These are phyloP conservation scores for Xyliphius kryptos DNA, from an alignment of 2,113 vertebrate genomes.

Conservation along the genomic window DNA sequence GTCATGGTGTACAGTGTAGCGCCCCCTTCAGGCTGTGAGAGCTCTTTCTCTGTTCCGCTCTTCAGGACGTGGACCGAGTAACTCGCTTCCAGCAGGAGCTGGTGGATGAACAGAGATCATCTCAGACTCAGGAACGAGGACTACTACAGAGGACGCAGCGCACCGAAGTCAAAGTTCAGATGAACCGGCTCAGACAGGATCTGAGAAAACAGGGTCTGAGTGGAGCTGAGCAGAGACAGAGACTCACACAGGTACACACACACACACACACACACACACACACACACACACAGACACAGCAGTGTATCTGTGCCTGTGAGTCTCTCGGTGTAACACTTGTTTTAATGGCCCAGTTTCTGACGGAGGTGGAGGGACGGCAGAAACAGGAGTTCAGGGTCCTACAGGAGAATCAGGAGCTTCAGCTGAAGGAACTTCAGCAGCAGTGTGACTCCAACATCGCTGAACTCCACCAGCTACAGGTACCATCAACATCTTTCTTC, in stretches of 20 bases:
- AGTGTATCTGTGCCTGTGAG: no score
- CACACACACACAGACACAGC: no score
- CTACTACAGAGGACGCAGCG: slow-evolving; percentile 56
- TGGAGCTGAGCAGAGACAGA: slow-evolving; percentile 52
- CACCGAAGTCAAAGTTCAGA: slow-evolving; percentile 42
- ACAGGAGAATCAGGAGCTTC: slow-evolving; percentile 48
- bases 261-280: no score
- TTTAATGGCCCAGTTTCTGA: slow-evolving; percentile 45
- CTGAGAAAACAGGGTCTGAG: slow-evolving; percentile 48
- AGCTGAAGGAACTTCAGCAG: slow-evolving; percentile 50
- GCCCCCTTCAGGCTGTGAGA: background rate
- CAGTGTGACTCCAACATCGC: slow-evolving; percentile 50
- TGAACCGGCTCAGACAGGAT: slow-evolving; percentile 52
- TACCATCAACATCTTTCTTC: slow-evolving; percentile 15
- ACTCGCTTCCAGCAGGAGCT: slow-evolving; percentile 55
- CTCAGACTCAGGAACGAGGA: slow-evolving; percentile 49
- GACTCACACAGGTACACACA: slow-evolving; percentile 6
- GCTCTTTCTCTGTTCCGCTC: background rate
- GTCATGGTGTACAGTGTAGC: background rate
- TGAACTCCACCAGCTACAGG: slow-evolving; percentile 64
- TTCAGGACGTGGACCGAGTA: slow-evolving; percentile 59
- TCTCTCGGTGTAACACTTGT: no score
- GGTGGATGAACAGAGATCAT: slow-evolving; percentile 54
- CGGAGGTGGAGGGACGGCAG: slow-evolving; percentile 50
- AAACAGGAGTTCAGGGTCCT: slow-evolving; percentile 42